phyloP scores from a whole-genome alignment of 53 echinoderm and acorn worm genomes.

The Pentamera pediparva region DNA sequence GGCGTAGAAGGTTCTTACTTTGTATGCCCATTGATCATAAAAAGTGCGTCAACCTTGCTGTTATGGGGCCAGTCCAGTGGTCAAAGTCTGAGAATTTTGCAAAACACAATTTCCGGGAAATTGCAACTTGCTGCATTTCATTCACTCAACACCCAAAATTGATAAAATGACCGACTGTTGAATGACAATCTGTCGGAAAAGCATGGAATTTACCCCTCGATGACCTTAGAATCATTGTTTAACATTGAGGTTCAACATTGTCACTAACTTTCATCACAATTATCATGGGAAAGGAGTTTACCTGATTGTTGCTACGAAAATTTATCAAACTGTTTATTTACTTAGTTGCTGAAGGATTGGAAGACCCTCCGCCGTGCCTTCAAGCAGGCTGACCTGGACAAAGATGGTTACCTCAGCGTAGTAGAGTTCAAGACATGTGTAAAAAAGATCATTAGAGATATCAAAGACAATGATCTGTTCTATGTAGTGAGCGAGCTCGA shows the following conservation, averaged over 20 bases:
- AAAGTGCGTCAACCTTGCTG: no score
- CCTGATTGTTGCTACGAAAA: background rate
- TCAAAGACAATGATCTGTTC: constrained; percentile 81
- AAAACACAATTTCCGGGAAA: no score
- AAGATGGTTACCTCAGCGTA: constrained; percentile 56
- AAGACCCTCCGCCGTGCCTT: constrained; percentile 76
- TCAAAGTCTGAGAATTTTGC: no score
- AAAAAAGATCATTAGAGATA: constrained; percentile 42
- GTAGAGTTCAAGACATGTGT: constrained; percentile 75
- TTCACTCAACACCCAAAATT: no score
- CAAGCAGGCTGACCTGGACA: constrained; percentile 71
- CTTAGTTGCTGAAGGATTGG: constrained; percentile 78
- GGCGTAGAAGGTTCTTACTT: no score
- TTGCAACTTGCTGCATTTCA: no score
- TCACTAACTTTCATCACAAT: no score
- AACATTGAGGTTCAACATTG: background rate
- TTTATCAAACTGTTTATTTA: background rate
- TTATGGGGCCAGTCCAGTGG: no score
- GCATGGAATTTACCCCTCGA: background rate
- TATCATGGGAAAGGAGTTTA: no score
- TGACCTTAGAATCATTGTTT: background rate
- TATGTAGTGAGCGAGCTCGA: constrained; percentile 82
- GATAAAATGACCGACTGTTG: no score
- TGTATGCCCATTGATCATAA: no score
- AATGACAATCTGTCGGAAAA: no score